These are phyloP conservation scores for Eulemur mongoz DNA, from an alignment of 2,797 vertebrate species.

Conservation along the genomic window DNA sequence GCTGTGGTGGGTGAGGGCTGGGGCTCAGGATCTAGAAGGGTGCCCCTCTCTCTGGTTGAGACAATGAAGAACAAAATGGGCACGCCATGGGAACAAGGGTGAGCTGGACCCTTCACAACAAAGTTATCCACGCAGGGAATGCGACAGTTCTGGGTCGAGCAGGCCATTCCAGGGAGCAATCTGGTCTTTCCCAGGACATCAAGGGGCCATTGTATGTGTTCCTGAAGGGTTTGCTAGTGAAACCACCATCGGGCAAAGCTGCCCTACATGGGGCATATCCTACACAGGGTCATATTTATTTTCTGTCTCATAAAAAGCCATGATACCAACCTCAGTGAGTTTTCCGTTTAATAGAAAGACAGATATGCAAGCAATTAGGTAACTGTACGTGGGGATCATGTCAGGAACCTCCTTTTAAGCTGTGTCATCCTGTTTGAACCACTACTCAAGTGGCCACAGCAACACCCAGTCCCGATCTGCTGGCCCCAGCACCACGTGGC, in stretches of 20 bases:
- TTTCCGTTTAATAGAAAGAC: not conserved
- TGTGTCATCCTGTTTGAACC: too few relatives aligned
- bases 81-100: not conserved
- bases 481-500: too few relatives aligned
- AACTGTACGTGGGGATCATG: not conserved
- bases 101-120: not conserved
- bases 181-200: not conserved
- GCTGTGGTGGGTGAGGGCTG: not conserved
- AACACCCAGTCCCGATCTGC: too few relatives aligned
- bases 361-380: not conserved
- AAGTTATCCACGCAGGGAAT: not conserved
- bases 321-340: not conserved
- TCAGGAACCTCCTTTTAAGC: not conserved
- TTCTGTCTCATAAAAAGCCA: not conserved
- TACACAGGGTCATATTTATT: not conserved
- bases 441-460: too few relatives aligned
- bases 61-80: not conserved
- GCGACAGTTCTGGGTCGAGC: not conserved
- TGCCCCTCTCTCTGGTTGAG: not conserved
- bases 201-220: not conserved
- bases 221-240: not conserved
- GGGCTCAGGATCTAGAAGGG: not conserved
- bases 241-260: not conserved
- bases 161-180: not conserved
- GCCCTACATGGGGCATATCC: not conserved